These are phyloP conservation scores for Tachysurus fulvidraco DNA, from an alignment of 2,113 vertebrate genomes.

Conservation along the genomic window DNA sequence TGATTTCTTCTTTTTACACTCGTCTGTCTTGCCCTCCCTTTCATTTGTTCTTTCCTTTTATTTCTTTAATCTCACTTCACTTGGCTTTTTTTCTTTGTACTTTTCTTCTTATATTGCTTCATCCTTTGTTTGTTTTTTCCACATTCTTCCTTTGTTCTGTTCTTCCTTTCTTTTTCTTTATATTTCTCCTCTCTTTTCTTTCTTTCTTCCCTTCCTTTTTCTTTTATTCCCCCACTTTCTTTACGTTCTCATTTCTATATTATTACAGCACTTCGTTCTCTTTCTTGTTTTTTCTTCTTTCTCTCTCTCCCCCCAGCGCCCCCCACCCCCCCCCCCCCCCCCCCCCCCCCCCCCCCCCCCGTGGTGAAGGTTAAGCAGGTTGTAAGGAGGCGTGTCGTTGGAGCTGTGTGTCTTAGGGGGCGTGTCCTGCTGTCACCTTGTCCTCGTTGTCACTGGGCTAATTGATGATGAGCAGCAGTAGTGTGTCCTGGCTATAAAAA, in stretches of 20 bases:
- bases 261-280: not conserved
- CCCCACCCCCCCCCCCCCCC: slow-evolving; percentile 39
- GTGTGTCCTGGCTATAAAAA: not conserved
- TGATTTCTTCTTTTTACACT: not conserved
- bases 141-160: too few species aligned
- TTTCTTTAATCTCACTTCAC: not conserved
- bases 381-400: slow-evolving; percentile 71
- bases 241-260: too few species aligned
- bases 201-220: not conserved
- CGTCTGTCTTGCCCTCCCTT: too few species aligned
- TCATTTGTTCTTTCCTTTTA: not conserved
- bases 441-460: slow-evolving; percentile 69
- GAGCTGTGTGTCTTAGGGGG: slow-evolving; percentile 71
- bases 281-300: slow-evolving; percentile 44
- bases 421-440: slow-evolving; percentile 71
- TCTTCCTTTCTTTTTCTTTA: not conserved
- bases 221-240: too few species aligned
- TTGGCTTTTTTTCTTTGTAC: too few species aligned
- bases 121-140: not conserved
- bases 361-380: slow-evolving; percentile 64
- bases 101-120: not conserved
- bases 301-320: slow-evolving; percentile 26
- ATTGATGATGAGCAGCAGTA: slow-evolving; percentile 66
- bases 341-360: slow-evolving; percentile 31
- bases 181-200: not conserved